Base-by-base conservation (phyloP, 2,113 vertebrate genomes). In the Poecile atricapillus region DNA sequence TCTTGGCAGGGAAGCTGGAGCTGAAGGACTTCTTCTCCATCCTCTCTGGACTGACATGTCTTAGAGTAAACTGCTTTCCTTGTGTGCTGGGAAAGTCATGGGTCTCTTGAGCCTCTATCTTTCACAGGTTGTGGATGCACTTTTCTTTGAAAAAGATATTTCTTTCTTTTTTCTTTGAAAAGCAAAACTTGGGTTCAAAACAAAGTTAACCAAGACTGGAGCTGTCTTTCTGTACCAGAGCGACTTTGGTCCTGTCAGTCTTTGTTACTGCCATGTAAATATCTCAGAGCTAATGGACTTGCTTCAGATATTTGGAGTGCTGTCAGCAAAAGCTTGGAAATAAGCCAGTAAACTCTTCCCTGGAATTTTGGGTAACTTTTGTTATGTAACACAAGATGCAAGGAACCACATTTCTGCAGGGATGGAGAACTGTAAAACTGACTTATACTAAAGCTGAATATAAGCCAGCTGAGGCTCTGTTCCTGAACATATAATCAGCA, bases 251-350 rank as follows among this genome's bases (percentile, higher is more conserved):
- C 64, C 41, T 50, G 15, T 68, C 39, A 31, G 31, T 75, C 49
- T 84, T 55, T 9, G 14, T 59, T 49, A 50, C 7, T 83, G 52
- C 77, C n/a, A 3, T 20, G 44, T 70, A 68, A 80, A 71, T 24
- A 35, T 52, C 64, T 81, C 60, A 63, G 37, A 83, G 28, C 18
- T 52, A 33, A 74, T 59, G 64, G 27, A 55, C 27, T 88, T 74
- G 68, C 47, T 80, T 70, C 80, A 75, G 52, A 58, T 87, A 17
- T 60, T 85, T 65, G 41, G 47, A 93, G 14, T 12, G 2, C 21
- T 74, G 76, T 84, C 71, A 64, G 49, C 65, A 81, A 83, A 71
- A 90, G 20, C 80, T 94, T 91, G 74, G 55, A 50, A 78, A 52
- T 55, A 64, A 67, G 69, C 60, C 86, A 86, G 58, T 68, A 58